Conservation (phyloP, 2,113 vertebrate species). For the Alouatta palliata region DNA sequence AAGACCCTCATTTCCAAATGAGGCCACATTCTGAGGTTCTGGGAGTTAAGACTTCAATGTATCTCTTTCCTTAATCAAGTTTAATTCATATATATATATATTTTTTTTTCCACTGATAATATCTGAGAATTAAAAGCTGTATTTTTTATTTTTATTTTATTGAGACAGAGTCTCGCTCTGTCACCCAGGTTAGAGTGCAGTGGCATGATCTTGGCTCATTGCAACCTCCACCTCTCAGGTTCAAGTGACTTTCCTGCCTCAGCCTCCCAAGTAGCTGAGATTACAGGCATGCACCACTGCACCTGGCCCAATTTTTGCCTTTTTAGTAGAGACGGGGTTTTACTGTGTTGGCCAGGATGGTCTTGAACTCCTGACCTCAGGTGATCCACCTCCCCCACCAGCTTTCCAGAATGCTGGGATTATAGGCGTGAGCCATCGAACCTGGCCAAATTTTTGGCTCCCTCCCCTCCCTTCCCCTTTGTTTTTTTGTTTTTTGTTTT, state of each 20-base stretch:
- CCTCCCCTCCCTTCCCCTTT: too few species aligned
- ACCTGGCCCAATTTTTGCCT: neutral
- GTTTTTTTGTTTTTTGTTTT: too few species aligned
- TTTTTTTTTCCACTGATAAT: too few species aligned
- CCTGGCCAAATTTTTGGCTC: too few species aligned
- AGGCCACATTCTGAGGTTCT: neutral
- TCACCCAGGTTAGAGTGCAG: neutral
- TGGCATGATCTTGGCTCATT: neutral
- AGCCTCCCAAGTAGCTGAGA: neutral
- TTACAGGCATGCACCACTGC: neutral
- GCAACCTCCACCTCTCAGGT: neutral
- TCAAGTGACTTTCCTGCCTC: neutral
- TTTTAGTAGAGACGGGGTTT: neutral
- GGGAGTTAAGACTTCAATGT: neutral
- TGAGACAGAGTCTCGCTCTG: neutral
- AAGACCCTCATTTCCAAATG: neutral
- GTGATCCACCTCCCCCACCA: neutral
- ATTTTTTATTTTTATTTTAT: neutral
- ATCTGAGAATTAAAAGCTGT: too few species aligned
- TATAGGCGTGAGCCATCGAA: neutral
- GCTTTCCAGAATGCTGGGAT: neutral
- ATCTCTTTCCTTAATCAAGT: neutral
- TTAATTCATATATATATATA: neutral
- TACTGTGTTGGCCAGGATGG: neutral
- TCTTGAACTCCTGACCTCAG: neutral